Evolutionary conservation across 2,797 vertebrate genomes (phyloP).

Genomic region (Cynopterus sphinx): DNA sequence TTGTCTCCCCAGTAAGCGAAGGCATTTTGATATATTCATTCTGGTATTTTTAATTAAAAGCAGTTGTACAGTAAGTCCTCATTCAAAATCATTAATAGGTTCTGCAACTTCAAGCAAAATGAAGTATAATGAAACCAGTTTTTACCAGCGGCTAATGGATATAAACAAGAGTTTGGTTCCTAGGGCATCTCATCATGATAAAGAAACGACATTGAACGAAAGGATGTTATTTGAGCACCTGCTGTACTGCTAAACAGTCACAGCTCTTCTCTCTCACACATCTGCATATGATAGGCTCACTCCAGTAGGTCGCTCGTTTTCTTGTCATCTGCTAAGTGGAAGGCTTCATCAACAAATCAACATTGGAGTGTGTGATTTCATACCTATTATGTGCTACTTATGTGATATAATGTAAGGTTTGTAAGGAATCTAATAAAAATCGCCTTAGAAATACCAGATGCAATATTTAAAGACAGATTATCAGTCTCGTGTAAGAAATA

Average conservation of each 20-base stretch:
- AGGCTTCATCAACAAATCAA: not conserved
- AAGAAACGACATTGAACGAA: not conserved
- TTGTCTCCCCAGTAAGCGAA: not conserved
- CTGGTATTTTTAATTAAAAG: not conserved
- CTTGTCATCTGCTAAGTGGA: not conserved
- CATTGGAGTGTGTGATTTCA: not conserved
- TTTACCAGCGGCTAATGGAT: not conserved
- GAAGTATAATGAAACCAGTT: not conserved
- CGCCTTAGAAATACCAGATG: not conserved
- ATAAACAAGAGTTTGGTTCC: not conserved
- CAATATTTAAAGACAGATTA: not conserved
- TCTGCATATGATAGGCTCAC: not conserved
- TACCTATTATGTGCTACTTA: not conserved
- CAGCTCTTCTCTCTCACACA: not conserved
- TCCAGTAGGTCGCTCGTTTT: not conserved
- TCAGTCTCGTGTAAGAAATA: not conserved
- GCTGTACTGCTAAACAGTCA: not conserved
- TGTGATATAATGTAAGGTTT: not conserved
- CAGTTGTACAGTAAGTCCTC: not conserved
- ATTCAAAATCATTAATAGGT: not conserved
- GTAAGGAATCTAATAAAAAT: not conserved
- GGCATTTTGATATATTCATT: not conserved
- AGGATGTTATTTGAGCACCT: not conserved
- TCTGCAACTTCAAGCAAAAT: not conserved
- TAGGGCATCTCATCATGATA: not conserved